phyloP scores from a whole-genome alignment of 2,113 vertebrate genomes.

The Caranx melampygus region DNA sequence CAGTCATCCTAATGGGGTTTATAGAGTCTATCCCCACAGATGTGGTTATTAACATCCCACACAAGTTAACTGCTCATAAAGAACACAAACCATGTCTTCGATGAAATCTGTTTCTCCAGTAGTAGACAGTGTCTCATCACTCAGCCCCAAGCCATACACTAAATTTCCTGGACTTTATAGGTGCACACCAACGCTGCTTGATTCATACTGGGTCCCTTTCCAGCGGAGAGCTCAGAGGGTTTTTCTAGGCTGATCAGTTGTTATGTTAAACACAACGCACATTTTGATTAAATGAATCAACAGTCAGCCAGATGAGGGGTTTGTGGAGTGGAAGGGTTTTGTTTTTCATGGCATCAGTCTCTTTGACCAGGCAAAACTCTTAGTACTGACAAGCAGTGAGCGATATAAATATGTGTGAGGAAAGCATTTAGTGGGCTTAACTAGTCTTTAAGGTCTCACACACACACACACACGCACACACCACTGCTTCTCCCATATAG shows the following conservation, averaged over 20 bases:
- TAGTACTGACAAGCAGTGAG: no score
- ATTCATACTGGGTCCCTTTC: neutral
- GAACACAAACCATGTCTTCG: constrained; percentile 39
- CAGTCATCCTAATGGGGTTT: constrained; percentile 46
- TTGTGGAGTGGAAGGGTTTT: neutral
- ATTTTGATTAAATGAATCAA: neutral
- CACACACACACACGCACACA: no score
- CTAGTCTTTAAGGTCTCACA: neutral
- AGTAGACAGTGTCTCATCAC: constrained; percentile 60
- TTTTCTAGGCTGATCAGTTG: constrained; percentile 14
- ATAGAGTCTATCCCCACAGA: constrained; percentile 53
- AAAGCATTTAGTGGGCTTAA: no score
- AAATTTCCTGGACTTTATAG: constrained; percentile 39
- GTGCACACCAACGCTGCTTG: neutral
- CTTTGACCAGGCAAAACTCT: no score
- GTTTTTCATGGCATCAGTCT: neutral
- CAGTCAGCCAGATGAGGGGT: neutral
- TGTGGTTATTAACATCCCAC: constrained; percentile 46
- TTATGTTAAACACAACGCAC: constrained; percentile 24
- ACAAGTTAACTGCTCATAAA: constrained; percentile 38
- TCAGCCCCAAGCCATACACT: constrained; percentile 22
- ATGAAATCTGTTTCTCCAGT: constrained; percentile 18
- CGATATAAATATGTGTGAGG: no score
- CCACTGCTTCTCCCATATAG: constrained; percentile 30
- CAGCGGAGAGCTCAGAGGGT: neutral